Evolutionary conservation across 2,888 invertebrate genomes (phyloP), one percentile per base, ranked within the genome.

Genomic region (Hirtodrosophila histrioides): DNA sequence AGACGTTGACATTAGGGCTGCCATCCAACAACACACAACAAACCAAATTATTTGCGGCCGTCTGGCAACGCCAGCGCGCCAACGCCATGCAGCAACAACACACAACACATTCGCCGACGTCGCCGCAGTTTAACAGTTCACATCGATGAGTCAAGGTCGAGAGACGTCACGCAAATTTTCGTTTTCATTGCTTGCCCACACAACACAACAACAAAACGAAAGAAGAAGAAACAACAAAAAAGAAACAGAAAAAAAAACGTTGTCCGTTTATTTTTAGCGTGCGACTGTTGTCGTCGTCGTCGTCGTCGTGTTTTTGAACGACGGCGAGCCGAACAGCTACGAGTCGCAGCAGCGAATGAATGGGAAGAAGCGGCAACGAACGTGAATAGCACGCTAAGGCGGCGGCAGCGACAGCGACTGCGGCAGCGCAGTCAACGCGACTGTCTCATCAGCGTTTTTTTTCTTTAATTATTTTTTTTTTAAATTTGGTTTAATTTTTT

Each of bases 71-170:
- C 61, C 60, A 31, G 7, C 39, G 54, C 54, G 45, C 49, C 49
- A 60, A 60, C 68, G 68, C 46, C 57, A 72, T 4, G n/a, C n/a
- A n/a, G n/a, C n/a, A 63, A 65, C 73, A 82, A 60, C 71, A 46
- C 29, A 73, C n/a, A n/a, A 17, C 17, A 68, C 75, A 62, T 45
- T 77, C 64, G 68, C 46, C 57, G 65, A 37, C 69, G 70, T 77
- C 70, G 68, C 67, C 75, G 69, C 86, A 88, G 85, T 89, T 90
- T 89, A 88, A 89, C 91, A 91, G 91, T 91, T 91, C 90, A 91
- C 86, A 88, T 88, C 89, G 90, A 89, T 90, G 90, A 91, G 91
- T 91, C 91, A 91, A 91, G 91, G 91, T 91, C 91, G 91, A 86
- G 86, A 89, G 89, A 90, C 89, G 88, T 90, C 90, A 89, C 89